phyloP scores from a whole-genome alignment of 23 tunicate species.

The Styela plicata region DNA sequence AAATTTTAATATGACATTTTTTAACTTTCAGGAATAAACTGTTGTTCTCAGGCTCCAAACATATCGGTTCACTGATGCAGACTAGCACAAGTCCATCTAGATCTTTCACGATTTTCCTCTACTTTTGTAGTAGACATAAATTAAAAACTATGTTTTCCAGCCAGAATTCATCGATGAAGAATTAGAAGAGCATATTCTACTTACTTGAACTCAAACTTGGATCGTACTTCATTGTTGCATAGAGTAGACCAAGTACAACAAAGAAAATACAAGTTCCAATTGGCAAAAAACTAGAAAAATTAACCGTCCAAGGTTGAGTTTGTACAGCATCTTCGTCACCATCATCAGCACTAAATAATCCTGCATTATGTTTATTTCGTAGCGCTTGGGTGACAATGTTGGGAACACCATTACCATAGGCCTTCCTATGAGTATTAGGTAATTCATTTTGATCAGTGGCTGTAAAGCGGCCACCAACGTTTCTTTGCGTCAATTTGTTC shows the following conservation, averaged over 20 bases:
- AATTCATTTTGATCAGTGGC: not conserved
- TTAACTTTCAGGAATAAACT: too few species aligned
- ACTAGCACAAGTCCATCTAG: too few species aligned
- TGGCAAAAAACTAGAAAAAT: slow-evolving; percentile 65
- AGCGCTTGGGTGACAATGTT: slow-evolving; percentile 4
- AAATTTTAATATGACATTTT: too few species aligned
- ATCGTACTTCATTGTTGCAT: slow-evolving; percentile 72
- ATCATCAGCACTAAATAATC: slow-evolving; percentile 17
- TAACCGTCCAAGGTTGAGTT: slow-evolving; percentile 47
- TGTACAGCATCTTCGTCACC: slow-evolving; percentile 1
- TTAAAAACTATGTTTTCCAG: too few species aligned
- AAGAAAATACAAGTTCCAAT: slow-evolving; percentile 64
- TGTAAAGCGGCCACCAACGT: too few species aligned
- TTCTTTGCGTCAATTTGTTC: not conserved
- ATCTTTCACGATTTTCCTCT: too few species aligned
- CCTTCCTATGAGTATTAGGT: not conserved
- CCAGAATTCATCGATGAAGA: too few species aligned
- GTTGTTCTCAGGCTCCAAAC: too few species aligned
- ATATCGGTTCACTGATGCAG: too few species aligned
- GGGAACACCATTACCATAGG: not conserved
- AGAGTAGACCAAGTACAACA: slow-evolving; percentile 68
- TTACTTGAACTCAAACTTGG: slow-evolving; percentile 21
- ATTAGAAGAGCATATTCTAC: too few species aligned
- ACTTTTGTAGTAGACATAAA: too few species aligned
- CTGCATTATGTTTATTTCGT: not conserved